Conservation (phyloP, 2,113 vertebrate genomes). For the Polypterus senegalus region DNA sequence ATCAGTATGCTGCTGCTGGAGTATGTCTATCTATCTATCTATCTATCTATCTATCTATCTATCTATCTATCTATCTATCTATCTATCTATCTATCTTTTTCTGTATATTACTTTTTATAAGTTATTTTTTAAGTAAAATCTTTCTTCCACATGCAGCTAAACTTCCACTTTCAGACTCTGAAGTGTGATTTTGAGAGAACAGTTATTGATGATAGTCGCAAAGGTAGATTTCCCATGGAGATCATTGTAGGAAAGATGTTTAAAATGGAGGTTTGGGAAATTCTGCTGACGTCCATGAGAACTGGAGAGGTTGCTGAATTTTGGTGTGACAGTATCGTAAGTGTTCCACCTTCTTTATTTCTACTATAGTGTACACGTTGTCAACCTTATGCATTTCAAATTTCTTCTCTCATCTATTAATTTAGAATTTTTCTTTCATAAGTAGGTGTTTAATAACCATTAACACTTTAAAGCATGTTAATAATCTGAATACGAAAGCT, state of each 20-base stretch:
- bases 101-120: background rate
- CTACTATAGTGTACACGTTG: too few species aligned
- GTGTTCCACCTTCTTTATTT: slow-evolving; percentile 22
- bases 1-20: too few species aligned
- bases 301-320: slow-evolving; percentile 71
- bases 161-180: slow-evolving; percentile 74
- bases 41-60: too few species aligned
- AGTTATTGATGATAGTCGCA: slow-evolving; percentile 64
- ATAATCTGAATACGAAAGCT: too few species aligned
- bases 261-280: slow-evolving; percentile 78
- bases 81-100: too few species aligned
- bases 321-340: slow-evolving; percentile 68
- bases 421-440: too few species aligned
- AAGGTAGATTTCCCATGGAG: slow-evolving; percentile 54
- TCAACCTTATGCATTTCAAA: too few species aligned
- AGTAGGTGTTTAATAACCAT: too few species aligned
- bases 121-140: background rate
- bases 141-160: slow-evolving; percentile 38
- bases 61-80: too few species aligned
- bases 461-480: too few species aligned
- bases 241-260: slow-evolving; percentile 79
- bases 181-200: slow-evolving; percentile 69
- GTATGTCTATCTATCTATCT: too few species aligned
- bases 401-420: too few species aligned
- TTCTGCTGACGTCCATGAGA: slow-evolving; percentile 67